phyloP scores from a whole-genome alignment of 2,113 vertebrate species.

The Larimichthys polyactis region DNA sequence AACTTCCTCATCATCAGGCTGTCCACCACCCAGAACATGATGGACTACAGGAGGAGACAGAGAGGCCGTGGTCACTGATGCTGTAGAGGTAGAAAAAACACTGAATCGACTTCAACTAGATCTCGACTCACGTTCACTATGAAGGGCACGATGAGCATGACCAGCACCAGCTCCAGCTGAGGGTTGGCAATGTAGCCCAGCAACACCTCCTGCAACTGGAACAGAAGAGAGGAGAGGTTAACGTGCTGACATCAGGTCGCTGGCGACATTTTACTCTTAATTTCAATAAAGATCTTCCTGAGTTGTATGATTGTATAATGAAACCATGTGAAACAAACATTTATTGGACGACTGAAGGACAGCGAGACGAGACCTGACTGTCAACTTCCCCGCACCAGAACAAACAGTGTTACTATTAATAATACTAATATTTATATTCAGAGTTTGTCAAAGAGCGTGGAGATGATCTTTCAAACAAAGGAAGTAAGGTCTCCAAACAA shows the following conservation, averaged over 20 bases:
- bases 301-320: neutral
- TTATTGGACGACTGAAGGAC: neutral
- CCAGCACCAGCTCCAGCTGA: constrained; percentile 85
- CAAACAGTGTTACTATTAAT: neutral
- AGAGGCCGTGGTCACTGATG: neutral
- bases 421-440: neutral
- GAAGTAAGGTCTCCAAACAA: neutral
- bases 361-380: neutral
- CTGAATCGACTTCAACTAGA: no score
- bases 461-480: neutral
- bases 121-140: constrained; percentile 83
- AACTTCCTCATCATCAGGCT: constrained; percentile 87
- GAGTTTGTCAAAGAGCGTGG: neutral
- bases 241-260: neutral
- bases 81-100: neutral
- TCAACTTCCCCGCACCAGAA: neutral
- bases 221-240: neutral
- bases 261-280: no score
- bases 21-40: constrained; percentile 90
- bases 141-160: constrained; percentile 86
- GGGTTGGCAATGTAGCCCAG: constrained; percentile 84
- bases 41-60: constrained; percentile 72
- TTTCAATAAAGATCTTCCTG: no score
- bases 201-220: constrained; percentile 85
- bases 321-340: neutral